Evolutionary conservation across 2,797 vertebrate species (phyloP), one percentile per base, ranked within the genome.

Genomic region (Poecile montanus): DNA sequence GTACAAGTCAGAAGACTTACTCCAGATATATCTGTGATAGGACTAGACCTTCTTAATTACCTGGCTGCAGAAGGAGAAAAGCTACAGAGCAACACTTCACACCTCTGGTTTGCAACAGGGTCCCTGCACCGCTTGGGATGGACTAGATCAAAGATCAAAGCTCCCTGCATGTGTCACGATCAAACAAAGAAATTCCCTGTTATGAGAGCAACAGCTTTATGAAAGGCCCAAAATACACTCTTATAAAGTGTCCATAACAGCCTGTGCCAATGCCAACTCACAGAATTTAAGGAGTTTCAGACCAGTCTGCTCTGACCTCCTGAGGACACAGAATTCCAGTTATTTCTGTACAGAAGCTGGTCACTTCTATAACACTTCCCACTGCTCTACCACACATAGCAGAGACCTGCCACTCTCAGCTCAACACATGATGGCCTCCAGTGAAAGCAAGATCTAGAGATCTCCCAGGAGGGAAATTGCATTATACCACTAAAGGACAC

Each of bases 81-180:
- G 25, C 23, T 50, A 21, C 57, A 44, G 29, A 81, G 23, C n/a
- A 74, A 45, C 16, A 17, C 13, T 67, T 44, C 47, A 53, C 36
- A 63, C 9, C 34, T 36, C 77, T 71, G 45, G 9, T 79, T 72
- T 57, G 16, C 27, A 75, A 27, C 20, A 44, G 10, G 18, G 13
- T 29, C 11, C n/a, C 60, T 15, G 17, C 27, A 45, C 8, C 45
- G 62, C 50, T 47, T 23, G 21, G 54, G 50, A 74, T 30, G 26
- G 54, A 62, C 10, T 34, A 25, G 18, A 40, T 40, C 38, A 47
- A 66, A 26, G 21, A 57, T n/a, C 26, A 61, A 30, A 82, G 54
- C 11, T 72, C 47, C 40, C 51, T n/a, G 32, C 8, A 42, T 0
- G 0, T 7, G 20, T 13, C 2, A 0, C 16, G 47, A 40, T 57